Base-by-base conservation (phyloP, 2,888 invertebrate species). In the Xanthostigma xanthostigma region DNA sequence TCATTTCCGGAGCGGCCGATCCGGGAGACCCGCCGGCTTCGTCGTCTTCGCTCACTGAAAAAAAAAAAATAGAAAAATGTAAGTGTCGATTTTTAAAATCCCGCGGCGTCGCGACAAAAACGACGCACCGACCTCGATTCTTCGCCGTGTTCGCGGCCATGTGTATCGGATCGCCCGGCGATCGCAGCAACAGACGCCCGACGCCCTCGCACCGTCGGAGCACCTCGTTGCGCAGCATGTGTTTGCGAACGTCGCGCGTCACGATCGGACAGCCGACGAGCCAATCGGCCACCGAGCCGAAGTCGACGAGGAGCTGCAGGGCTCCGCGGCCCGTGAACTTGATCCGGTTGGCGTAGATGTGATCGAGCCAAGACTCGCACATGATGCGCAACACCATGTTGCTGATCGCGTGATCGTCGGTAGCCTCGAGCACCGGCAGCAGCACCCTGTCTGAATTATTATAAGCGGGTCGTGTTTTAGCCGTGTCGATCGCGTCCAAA, bases 331-430 rank as follows among this genome's bases (percentile, higher is more conserved):
- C 74, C 50, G 85, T 85, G 66, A 91, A 91, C 62, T 84, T 86
- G 27, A 90, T 82, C 64, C 81, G 81, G 54, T 84, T 80, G 43
- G 79, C 76, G 62, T 86, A 88, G 55, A 91, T 89, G 58, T 87
- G 86, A 63, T 90, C 86, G 46, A 91, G 69, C 89, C 89, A 90
- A 0, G 89, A 81, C 63, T 90, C 89, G 60, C 90, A 87, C 71
- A 88, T 81, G 35, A 90, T 79, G 61, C 81, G 79, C 36, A 91
- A 68, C 46, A 87, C 78, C 74, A 87, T 81, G 58, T 86, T 84
- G 33, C 83, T 73, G 40, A 85, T 82, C 8, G 76, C 70, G 45
- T 79, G 74, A 59, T 90, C 82, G 47, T 78, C 75, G 4, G 86
- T 83, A 41, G 89, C 84, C 55, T 75, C 73, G 56, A 88, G 69